Evolutionary conservation across 1,140 invertebrate species (phyloP).

Genomic region (Araneus ventricosus): DNA sequence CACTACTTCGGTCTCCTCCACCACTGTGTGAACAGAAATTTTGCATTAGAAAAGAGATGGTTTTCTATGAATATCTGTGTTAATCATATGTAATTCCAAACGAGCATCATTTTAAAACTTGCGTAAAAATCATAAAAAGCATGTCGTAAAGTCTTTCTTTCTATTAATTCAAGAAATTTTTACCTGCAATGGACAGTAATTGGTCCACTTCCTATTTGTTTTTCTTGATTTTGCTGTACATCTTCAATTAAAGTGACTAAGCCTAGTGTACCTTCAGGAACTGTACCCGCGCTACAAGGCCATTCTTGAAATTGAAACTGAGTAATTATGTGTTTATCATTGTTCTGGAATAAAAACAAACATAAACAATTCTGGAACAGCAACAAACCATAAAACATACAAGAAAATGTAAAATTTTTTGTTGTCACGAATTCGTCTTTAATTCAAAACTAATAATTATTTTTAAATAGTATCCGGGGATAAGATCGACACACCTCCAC

Average conservation of each 20-base stretch:
- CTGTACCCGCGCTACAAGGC: conserved; percentile 69
- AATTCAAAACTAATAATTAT: no score
- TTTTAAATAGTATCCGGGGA: no score
- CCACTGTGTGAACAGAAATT: conserved; percentile 80
- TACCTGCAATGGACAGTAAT: conserved; percentile 76
- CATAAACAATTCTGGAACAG: not conserved
- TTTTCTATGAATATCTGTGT: not conserved
- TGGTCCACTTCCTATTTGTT: conserved; percentile 72
- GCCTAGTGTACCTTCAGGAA: conserved; percentile 74
- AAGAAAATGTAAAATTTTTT: not conserved
- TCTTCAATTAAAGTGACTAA: conserved; percentile 76
- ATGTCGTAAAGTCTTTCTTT: not conserved
- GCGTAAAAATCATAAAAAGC: not conserved
- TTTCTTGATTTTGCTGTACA: conserved; percentile 73
- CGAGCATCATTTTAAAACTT: not conserved
- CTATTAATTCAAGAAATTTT: not conserved
- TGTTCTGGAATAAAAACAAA: conserved; percentile 64
- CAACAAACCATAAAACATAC: not conserved
- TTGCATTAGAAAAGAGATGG: not conserved
- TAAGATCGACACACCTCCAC: no score
- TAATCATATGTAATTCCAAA: not conserved
- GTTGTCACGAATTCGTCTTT: no score
- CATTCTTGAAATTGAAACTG: conserved; percentile 76
- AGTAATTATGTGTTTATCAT: conserved; percentile 74
- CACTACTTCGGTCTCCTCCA: conserved; percentile 92